Evolutionary conservation across 1,140 invertebrate species (phyloP), one percentile per base, ranked within the genome.

Genomic region (Protaetia brevitarsis): DNA sequence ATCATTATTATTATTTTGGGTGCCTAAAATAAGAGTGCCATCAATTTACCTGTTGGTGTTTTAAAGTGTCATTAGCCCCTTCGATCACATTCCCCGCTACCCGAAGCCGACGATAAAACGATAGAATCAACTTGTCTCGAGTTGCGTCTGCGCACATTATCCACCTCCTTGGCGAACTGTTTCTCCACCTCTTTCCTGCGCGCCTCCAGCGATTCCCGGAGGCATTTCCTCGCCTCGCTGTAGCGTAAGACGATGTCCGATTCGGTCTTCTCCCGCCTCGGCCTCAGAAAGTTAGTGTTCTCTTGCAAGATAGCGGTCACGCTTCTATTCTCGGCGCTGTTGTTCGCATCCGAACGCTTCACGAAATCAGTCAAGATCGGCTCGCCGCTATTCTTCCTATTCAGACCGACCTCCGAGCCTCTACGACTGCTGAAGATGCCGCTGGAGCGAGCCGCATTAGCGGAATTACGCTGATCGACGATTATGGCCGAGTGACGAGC

Each of bases 231-330:
- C 68, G 76, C 71, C 72, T 79, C 79, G 72, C 84, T 78, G 82
- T 85, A 88, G 68, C 87, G 82, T 73, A 88, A 85, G 31, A 91
- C 85, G 74, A 93, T 91, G 77, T 93, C 90, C 63, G 90, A 91
- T 79, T 94, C 91, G 72, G 91, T 93, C 80, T 92, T 92, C 83
- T 93, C 90, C 69, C 91, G 82, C 71, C 91, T 84, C 16, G 89
- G 90, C 72, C 85, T 83, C 68, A 86, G 37, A 7, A 75, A 68
- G 68, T 70, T 74, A 63, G 51, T 30, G 80, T 73, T 11, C 75
- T 69, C 45, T 71, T 74, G 58, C 66, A 74, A n/a, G 36, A 81
- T 64, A 1, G 76, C 76, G 41, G 26, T 36, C 5, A 78, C 80
- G 3, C 80, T 78, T 62, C 71, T 80, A 11, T 58, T 3, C 51